These are phyloP conservation scores for Myotis brandtii DNA, from an alignment of 2,113 vertebrate species.

Conservation along the genomic window DNA sequence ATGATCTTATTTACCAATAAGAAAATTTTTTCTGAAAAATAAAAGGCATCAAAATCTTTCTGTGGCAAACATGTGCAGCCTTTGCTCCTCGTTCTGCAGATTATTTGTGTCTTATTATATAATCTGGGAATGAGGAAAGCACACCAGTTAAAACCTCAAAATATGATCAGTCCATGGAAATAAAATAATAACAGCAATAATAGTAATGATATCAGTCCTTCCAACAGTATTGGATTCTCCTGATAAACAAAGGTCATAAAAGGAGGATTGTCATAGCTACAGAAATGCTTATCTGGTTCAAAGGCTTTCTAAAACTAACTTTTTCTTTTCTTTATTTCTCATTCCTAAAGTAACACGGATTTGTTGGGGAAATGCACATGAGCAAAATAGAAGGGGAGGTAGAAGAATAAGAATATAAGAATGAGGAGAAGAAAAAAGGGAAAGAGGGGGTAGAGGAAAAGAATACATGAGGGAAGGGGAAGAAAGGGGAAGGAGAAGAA, in stretches of 20 bases:
- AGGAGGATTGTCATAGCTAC: not conserved
- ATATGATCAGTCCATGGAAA: not conserved
- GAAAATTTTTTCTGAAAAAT: not conserved
- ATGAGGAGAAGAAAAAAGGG: too few species aligned
- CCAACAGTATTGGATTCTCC: not conserved
- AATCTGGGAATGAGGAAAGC: not conserved
- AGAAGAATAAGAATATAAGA: too few species aligned
- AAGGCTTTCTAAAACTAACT: not conserved
- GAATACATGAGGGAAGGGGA: too few species aligned
- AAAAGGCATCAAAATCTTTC: not conserved
- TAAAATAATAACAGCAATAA: not conserved
- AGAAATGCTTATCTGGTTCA: not conserved
- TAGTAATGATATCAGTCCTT: not conserved
- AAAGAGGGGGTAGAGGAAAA: too few species aligned
- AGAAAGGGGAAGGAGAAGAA: rapidly evolving
- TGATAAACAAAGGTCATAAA: not conserved
- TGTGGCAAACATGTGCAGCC: not conserved
- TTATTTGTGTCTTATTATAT: not conserved
- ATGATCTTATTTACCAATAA: not conserved
- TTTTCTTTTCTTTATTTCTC: not conserved
- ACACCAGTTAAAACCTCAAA: not conserved
- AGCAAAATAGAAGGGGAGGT: not conserved
- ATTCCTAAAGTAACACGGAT: not conserved
- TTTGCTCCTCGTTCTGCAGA: not conserved
- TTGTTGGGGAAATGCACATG: not conserved